Evolutionary conservation across 1,140 invertebrate species (phyloP).

Genomic region (Mercenaria mercenaria): DNA sequence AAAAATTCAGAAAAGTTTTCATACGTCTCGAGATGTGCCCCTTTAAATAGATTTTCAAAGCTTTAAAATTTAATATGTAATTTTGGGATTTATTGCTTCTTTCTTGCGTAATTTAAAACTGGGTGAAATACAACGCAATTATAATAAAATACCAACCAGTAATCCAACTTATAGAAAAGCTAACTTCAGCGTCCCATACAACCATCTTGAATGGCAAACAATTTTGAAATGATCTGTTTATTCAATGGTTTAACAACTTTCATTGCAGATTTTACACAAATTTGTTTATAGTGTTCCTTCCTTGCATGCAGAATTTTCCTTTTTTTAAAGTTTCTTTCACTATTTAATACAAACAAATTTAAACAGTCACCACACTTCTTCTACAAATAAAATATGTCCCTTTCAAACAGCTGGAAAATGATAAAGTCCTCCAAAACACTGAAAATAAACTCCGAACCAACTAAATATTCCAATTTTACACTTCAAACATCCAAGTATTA

Average conservation of each 20-base stretch:
- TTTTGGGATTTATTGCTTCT: no score
- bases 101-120: no score
- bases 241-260: not conserved
- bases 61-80: no score
- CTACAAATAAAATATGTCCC: no score
- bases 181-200: slow-evolving; percentile 10
- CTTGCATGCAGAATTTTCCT: not conserved
- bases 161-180: slow-evolving; percentile 11
- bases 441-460: not conserved
- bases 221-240: not conserved
- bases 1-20: no score
- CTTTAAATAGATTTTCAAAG: no score
- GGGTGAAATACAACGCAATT: no score
- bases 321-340: not conserved
- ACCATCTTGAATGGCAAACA: not conserved
- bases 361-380: no score
- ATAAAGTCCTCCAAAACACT: no score
- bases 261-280: not conserved
- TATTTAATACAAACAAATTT: no score
- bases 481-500: not conserved
- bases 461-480: not conserved
- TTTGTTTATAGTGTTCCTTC: not conserved
- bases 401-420: no score
- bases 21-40: no score
- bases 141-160: slow-evolving; percentile 36